A percentile compares a stretch with the other conserved stretches of the same genome.
phyloP scores from a whole-genome alignment of 2,113 vertebrate species.

The Zingel zingel region DNA sequence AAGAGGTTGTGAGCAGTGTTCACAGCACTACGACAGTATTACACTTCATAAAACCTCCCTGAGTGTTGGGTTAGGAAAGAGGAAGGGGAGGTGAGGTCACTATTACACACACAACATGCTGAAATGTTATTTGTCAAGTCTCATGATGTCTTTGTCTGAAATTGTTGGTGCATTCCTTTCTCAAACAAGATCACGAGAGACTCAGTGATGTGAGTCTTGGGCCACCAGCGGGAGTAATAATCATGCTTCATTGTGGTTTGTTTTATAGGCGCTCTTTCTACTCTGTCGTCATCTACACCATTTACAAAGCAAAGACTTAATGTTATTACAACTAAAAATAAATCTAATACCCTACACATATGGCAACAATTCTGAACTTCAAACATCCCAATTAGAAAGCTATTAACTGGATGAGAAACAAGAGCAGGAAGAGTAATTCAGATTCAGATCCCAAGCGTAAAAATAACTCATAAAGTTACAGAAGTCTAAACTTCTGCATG shows the following conservation, averaged over 20 bases:
- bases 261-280: conserved; percentile 43
- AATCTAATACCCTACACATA: conserved; percentile 22
- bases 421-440: conserved; percentile 16
- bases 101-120: conserved; percentile 16
- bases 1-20: conserved; percentile 6
- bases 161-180: not conserved
- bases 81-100: not conserved
- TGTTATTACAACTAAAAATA: conserved; percentile 11
- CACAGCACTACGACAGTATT: not conserved
- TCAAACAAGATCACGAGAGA: conserved; percentile 13
- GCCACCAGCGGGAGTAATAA: conserved; percentile 32
- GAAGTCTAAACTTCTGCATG: not conserved
- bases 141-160: conserved; percentile 18
- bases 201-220: conserved; percentile 17
- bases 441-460: conserved; percentile 12
- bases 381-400: conserved; percentile 33
- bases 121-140: not conserved
- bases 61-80: not conserved
- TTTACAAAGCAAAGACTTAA: conserved; percentile 47
- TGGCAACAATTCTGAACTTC: conserved; percentile 30
- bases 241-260: conserved; percentile 32
- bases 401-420: conserved; percentile 31
- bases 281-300: conserved; percentile 3
- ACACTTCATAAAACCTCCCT: conserved; percentile 32
- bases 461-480: conserved; percentile 1